A percentile compares a stretch with the other conserved stretches of the same genome.
Evolutionary conservation across 92 coral and sea anemone species (phyloP).

Genomic region (Muricea muricata): DNA sequence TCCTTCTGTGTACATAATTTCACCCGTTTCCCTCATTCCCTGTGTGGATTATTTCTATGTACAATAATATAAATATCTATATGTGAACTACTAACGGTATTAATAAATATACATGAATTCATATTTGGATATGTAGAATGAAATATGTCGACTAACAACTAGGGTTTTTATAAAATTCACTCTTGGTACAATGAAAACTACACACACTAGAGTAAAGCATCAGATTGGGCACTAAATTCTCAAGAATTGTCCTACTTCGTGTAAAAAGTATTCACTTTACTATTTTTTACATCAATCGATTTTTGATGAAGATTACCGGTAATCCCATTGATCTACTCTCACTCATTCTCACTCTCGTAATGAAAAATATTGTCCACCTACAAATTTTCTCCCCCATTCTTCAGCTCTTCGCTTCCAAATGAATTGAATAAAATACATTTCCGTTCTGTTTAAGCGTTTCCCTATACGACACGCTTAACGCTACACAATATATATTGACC

Average conservation of each 20-base stretch:
- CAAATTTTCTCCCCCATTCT: neutral
- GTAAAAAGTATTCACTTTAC: neutral
- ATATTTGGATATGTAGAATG: neutral
- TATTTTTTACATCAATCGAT: slow-evolving; percentile 8
- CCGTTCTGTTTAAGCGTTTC: neutral
- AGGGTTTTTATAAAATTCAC: neutral
- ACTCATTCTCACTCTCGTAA: neutral
- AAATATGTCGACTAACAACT: neutral
- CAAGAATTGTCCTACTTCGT: neutral
- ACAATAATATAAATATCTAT: neutral
- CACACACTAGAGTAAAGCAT: neutral
- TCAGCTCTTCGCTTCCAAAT: neutral
- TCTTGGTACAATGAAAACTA: neutral
- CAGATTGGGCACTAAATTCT: neutral
- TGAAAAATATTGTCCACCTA: neutral
- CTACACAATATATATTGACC: neutral
- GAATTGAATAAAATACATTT: neutral
- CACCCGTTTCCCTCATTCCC: neutral
- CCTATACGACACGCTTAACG: neutral
- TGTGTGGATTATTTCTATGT: neutral
- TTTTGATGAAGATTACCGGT: slow-evolving; percentile 31
- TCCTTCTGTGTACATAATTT: neutral
- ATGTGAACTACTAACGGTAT: neutral
- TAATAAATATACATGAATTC: neutral
- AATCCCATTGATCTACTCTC: slow-evolving; percentile 29